Evolutionary conservation across 2,797 vertebrate species (phyloP).

Genomic region (Champsocephalus esox): DNA sequence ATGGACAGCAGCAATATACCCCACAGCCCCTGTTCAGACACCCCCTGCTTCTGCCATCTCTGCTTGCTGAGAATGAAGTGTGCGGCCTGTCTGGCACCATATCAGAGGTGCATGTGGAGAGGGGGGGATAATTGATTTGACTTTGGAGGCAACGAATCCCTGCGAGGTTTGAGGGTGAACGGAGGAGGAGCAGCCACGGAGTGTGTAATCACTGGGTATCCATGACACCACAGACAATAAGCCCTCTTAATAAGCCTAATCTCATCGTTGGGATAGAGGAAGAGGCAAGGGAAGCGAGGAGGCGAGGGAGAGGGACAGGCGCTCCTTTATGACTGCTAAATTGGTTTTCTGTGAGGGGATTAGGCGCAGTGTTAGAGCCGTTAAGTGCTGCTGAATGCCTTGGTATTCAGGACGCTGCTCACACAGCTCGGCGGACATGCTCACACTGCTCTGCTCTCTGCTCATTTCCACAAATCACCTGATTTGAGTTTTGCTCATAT

Average conservation of each 20-base stretch:
- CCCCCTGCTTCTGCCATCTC: constrained; percentile 39
- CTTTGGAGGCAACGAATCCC: constrained; percentile 69
- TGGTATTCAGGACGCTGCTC: constrained; percentile 87
- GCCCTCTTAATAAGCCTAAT: constrained; percentile 88
- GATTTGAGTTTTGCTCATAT: not conserved
- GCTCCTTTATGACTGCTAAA: constrained; percentile 89
- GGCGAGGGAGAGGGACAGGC: constrained; percentile 86
- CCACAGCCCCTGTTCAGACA: constrained; percentile 37
- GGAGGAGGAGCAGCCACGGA: constrained; percentile 68
- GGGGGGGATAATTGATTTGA: constrained; percentile 75
- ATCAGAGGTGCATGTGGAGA: constrained; percentile 51
- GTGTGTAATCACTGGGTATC: constrained; percentile 82
- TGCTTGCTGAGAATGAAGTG: constrained; percentile 67
- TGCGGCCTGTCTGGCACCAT: constrained; percentile 58
- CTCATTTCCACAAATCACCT: not conserved
- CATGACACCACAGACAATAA: constrained; percentile 84
- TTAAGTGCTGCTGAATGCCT: constrained; percentile 88
- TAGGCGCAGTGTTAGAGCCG: constrained; percentile 87
- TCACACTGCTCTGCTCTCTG: not conserved
- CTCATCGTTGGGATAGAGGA: constrained; percentile 81
- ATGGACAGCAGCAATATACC: not conserved
- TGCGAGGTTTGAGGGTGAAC: constrained; percentile 71
- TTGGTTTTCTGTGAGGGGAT: constrained; percentile 90
- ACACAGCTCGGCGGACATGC: constrained; percentile 7
- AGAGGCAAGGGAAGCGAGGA: constrained; percentile 21